Evolutionary conservation across 2,797 vertebrate genomes (phyloP).

Genomic region (Falco peregrinus): DNA sequence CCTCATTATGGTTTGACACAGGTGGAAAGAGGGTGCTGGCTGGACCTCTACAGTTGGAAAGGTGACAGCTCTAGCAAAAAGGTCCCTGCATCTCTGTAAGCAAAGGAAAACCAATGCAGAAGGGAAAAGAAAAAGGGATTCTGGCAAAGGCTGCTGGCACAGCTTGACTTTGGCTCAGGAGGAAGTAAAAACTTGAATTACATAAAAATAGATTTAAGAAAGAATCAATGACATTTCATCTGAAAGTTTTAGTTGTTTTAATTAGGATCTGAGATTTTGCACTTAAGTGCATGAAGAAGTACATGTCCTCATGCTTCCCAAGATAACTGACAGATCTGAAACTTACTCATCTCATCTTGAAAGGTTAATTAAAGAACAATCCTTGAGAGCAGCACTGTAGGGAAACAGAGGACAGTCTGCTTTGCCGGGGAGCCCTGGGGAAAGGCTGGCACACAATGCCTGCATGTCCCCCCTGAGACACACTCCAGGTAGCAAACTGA

Average conservation of each 20-base stretch:
- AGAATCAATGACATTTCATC: conserved; percentile 64
- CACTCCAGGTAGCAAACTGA: not conserved
- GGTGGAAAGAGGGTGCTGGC: not conserved
- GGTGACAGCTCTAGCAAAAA: not conserved
- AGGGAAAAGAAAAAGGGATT: not conserved
- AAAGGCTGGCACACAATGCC: not conserved
- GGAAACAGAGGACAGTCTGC: not conserved
- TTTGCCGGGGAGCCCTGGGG: not conserved
- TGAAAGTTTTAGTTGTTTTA: conserved; percentile 63
- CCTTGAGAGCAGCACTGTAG: not conserved
- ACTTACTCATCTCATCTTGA: conserved; percentile 33
- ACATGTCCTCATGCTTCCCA: conserved; percentile 14
- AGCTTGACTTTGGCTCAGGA: conserved; percentile 39
- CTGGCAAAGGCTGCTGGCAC: conserved; percentile 40
- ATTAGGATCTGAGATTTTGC: conserved; percentile 46
- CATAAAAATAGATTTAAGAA: conserved; percentile 56
- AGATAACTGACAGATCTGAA: conserved; percentile 57
- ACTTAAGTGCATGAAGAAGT: conserved; percentile 34
- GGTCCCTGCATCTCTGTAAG: not conserved
- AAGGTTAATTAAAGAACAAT: conserved; percentile 64
- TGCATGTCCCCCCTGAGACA: not conserved
- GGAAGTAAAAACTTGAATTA: conserved; percentile 30
- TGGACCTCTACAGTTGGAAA: not conserved
- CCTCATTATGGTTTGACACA: not conserved
- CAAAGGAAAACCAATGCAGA: not conserved